phyloP scores from a whole-genome alignment of 2,113 vertebrate species.

The human (Homo sapiens) region DNA sequence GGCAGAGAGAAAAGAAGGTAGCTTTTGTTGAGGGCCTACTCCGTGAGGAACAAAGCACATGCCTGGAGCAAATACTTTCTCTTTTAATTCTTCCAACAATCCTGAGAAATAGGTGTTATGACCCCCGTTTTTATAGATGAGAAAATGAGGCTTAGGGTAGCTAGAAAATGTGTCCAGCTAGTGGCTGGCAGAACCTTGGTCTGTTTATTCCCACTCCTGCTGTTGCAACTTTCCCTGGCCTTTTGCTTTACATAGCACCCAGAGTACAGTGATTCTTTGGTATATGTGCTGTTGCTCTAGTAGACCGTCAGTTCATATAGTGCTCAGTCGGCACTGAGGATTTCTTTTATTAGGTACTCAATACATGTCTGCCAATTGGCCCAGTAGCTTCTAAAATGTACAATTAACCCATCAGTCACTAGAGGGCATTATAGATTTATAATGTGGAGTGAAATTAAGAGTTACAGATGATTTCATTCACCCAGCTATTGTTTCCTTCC shows the following conservation, averaged over 20 bases:
- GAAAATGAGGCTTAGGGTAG: neutral
- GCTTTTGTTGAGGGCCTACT: neutral
- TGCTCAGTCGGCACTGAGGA: neutral
- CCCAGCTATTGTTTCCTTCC: neutral
- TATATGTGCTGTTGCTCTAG: neutral
- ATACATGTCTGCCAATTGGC: neutral
- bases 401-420: slow-evolving; percentile 38
- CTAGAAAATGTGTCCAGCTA: neutral
- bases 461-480: neutral
- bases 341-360: neutral
- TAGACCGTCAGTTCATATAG: neutral
- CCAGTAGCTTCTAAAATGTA: neutral
- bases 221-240: neutral
- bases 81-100: neutral
- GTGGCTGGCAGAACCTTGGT: neutral
- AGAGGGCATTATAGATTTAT: slow-evolving; percentile 51
- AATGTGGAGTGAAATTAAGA: neutral
- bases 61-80: neutral
- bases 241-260: neutral
- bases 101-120: neutral
- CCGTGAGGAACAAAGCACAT: neutral
- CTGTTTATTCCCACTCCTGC: neutral
- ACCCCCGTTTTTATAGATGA: neutral
- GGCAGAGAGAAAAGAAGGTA: neutral
- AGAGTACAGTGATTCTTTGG: neutral